Evolutionary conservation across 2,888 invertebrate species (phyloP).

Genomic region (Podabrus alpinus): DNA sequence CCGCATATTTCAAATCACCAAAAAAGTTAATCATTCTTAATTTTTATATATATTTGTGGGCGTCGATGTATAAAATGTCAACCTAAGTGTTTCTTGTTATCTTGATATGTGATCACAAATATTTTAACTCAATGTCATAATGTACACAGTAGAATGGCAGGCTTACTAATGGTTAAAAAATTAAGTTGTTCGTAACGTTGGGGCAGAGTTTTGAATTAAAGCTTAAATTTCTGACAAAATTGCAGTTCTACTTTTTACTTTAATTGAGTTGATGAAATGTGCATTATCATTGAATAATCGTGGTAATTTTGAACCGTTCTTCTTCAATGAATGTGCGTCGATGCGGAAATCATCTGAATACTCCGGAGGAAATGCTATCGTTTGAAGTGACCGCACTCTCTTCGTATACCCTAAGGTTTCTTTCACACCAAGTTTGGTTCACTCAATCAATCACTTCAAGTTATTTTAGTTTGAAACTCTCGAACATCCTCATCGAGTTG

Average conservation of each 20-base stretch:
- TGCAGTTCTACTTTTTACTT: not conserved
- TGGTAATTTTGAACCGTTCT: not conserved
- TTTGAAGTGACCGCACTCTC: not conserved
- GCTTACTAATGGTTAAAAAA: not conserved
- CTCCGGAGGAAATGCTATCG: not conserved
- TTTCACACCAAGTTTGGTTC: not conserved
- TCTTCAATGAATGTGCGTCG: not conserved
- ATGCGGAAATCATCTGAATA: not conserved
- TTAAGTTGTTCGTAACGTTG: not conserved
- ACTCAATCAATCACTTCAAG: not conserved
- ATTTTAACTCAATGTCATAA: not conserved
- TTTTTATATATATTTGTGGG: not conserved
- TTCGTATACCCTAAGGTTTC: not conserved
- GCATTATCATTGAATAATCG: not conserved
- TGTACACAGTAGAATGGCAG: not conserved
- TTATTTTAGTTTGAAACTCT: not conserved
- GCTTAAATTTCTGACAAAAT: not conserved
- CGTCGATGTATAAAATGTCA: not conserved
- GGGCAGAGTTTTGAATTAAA: too few species aligned
- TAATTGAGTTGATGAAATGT: not conserved
- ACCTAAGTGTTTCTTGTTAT: not conserved
- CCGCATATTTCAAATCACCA: not conserved
- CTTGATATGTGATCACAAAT: not conserved
- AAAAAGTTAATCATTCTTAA: not conserved
- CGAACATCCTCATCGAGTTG: not conserved